Evolutionary conservation across 2,888 invertebrate species (phyloP).

Genomic region (Diplolepis rosae): DNA sequence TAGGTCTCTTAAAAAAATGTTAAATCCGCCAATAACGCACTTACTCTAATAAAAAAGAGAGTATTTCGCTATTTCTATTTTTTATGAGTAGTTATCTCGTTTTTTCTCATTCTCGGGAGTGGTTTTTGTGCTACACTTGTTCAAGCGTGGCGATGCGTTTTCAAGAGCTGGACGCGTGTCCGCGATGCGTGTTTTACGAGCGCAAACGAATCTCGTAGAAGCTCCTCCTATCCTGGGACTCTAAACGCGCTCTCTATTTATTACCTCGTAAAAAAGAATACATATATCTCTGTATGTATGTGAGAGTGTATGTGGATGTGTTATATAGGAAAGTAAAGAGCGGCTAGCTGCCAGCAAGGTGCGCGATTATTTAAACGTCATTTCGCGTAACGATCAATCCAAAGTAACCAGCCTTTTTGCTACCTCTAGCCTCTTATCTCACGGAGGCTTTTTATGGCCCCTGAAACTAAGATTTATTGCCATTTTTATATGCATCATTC

Average conservation of each 20-base stretch:
- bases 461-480: not conserved
- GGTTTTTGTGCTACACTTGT: not conserved
- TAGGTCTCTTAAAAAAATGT: too few species aligned
- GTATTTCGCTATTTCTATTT: not conserved
- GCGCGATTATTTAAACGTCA: conserved; percentile 9
- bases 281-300: not conserved
- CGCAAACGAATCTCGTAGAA: conserved; percentile 36
- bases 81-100: not conserved
- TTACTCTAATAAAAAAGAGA: not conserved
- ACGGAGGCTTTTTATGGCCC: not conserved
- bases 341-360: not conserved
- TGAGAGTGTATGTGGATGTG: not conserved
- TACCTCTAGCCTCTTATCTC: conserved; percentile 13
- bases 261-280: conserved; percentile 43
- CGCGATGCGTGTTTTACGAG: conserved; percentile 44
- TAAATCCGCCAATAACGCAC: too few species aligned
- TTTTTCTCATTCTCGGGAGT: not conserved
- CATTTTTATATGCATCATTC: not conserved
- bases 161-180: conserved; percentile 39
- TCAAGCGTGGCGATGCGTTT: conserved; percentile 33
- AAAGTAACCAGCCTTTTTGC: not conserved
- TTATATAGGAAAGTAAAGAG: not conserved
- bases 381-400: not conserved
- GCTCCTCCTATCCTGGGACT: conserved; percentile 33
- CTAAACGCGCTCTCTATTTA: conserved; percentile 38